Evolutionary conservation across 2,888 invertebrate species (phyloP), one percentile per base, ranked within the genome.

Genomic region (Catocala nupta): DNA sequence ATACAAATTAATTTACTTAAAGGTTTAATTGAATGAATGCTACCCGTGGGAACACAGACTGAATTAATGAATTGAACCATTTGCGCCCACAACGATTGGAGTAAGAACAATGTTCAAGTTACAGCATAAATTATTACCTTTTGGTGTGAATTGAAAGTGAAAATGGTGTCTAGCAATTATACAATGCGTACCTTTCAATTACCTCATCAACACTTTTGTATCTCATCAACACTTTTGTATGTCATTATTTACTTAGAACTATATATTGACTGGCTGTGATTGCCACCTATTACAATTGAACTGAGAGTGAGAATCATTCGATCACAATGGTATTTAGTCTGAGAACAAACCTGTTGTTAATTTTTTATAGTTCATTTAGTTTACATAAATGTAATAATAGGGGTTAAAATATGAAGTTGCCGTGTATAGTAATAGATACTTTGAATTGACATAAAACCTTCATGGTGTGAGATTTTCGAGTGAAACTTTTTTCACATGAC

Each of bases 81-180:
- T 73, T 70, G 49, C 65, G 63, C 66, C 64, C 63, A 67, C 68
- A 52, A 62, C 64, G 36, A 74, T 71, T 55, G 73, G 65, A 16
- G 34, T 45, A 51, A 68, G 63, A 74, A 68, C 68, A 65, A 70
- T 67, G 75, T 75, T 75, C 72, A 70, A 71, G 61, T 65, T 65
- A 68, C 71, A 65, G 55, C 75, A 65, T 78, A 77, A 81, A 83
- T 81, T 78, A 71, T 61, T 71, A 56, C 59, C 54, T 68, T 75
- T 70, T 63, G 59, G 76, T 77, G 82, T 66, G 78, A 84, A 83
- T 73, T 63, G 82, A 84, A 84, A 85, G 84, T 78, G 80, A 83
- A 39, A 82, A 80, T 75, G 73, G 77, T 73, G 59, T 70, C 69
- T 73, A 72, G 69, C 70, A 74, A 75, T 77, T 74, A 75, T 49